Conservation (phyloP, 1,140 invertebrate species). For the Dreissena rostriformis region DNA sequence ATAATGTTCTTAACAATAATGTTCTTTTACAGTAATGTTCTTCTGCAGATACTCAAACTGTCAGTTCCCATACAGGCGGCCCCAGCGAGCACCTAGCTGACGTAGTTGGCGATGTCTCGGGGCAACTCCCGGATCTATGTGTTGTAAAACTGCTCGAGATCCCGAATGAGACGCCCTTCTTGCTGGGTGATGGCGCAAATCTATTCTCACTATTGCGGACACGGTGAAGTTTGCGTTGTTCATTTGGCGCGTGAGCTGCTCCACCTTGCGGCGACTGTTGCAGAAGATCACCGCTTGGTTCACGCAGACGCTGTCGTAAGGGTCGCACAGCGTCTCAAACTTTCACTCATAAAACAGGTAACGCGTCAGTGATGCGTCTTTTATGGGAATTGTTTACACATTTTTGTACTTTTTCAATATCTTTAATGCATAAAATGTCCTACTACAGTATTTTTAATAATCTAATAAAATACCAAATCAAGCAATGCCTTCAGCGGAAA, state of each 20-base stretch:
- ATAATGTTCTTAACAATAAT: too few species aligned
- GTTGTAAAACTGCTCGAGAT: conserved; percentile 49
- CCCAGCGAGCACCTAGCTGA: neutral
- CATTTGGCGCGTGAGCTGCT: conserved; percentile 98
- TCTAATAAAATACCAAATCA: too few species aligned
- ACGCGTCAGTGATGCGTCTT: too few species aligned
- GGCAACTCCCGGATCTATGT: conserved; percentile 37
- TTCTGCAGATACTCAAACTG: too few species aligned
- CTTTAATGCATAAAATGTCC: too few species aligned
- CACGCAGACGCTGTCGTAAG: conserved; percentile 99
- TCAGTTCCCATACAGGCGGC: too few species aligned
- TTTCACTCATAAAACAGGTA: conserved; percentile 91
- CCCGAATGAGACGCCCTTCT: conserved; percentile 83
- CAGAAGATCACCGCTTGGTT: conserved; percentile 99
- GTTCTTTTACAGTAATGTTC: too few species aligned
- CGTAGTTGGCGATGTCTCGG: conserved; percentile 10
- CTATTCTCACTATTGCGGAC: conserved; percentile 91
- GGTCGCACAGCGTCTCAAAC: conserved; percentile 93
- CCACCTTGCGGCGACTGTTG: conserved; percentile 98
- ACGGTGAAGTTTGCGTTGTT: conserved; percentile 97
- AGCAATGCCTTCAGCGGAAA: too few species aligned
- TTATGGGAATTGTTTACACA: too few species aligned
- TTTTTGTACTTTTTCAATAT: too few species aligned
- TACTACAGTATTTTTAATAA: too few species aligned
- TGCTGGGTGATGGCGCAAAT: conserved; percentile 89